phyloP scores from a whole-genome alignment of 2,797 vertebrate genomes.

The Spea hammondii region DNA sequence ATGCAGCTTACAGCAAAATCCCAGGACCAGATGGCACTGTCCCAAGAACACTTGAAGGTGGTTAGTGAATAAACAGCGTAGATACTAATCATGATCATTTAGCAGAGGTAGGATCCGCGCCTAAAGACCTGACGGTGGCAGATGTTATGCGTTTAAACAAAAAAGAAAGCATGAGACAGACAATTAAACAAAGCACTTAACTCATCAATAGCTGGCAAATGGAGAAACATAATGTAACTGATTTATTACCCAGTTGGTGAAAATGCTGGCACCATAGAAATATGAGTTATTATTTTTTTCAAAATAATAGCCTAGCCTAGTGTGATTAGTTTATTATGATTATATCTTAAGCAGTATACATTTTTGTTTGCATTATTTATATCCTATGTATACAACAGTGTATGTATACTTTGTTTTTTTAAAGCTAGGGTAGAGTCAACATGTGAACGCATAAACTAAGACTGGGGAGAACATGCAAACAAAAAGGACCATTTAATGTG shows the following conservation, averaged over 20 bases:
- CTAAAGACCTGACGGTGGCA: slow-evolving; percentile 41
- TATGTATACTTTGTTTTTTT: background rate
- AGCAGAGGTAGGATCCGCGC: slow-evolving; percentile 33
- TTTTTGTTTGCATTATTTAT: slow-evolving; percentile 9
- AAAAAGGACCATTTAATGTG: no score
- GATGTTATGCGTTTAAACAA: slow-evolving; percentile 46
- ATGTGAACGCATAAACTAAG: no score
- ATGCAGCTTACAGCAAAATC: slow-evolving; percentile 28
- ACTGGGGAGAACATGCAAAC: no score
- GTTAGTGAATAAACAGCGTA: slow-evolving; percentile 48
- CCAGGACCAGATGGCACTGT: slow-evolving; percentile 43
- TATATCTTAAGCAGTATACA: background rate
- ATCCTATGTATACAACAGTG: slow-evolving; percentile 12
- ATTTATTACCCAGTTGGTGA: background rate
- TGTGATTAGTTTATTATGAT: no score
- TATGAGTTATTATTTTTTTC: background rate
- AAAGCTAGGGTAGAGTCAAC: background rate
- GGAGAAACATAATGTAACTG: background rate
- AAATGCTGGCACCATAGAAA: background rate
- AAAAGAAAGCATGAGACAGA: slow-evolving; percentile 37
- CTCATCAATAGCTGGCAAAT: slow-evolving; percentile 18
- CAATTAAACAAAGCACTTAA: slow-evolving; percentile 41
- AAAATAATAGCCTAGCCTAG: no score
- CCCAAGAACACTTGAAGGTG: slow-evolving; percentile 53
- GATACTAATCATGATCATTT: slow-evolving; percentile 52